phyloP scores from a whole-genome alignment of 2,888 invertebrate species.

The Dolichopus griseipennis region DNA sequence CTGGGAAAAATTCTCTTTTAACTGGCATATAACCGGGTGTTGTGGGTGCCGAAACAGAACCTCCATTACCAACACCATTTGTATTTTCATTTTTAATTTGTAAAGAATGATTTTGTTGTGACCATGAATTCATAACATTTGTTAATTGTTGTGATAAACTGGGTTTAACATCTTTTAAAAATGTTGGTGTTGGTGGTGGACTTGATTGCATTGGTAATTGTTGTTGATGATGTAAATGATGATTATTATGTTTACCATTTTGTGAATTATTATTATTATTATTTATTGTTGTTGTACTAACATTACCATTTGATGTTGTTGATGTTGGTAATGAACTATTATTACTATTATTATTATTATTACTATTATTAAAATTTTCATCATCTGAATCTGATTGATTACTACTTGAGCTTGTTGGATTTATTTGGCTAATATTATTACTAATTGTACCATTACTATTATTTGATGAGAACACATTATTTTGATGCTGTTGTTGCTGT shows the following conservation, averaged over 20 bases:
- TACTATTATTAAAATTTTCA: conserved; percentile 46
- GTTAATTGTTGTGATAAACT: conserved; percentile 41
- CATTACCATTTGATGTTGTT: conserved; percentile 17
- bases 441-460: conserved; percentile 15
- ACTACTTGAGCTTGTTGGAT: conserved; percentile 55
- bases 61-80: conserved; percentile 23
- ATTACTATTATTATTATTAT: not conserved
- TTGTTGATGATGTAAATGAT: not conserved
- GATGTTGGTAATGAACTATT: conserved; percentile 23
- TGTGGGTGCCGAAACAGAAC: conserved; percentile 41
- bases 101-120: conserved; percentile 26
- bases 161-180: conserved; percentile 49
- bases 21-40: conserved; percentile 47
- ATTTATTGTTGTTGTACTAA: conserved; percentile 37
- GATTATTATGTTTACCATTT: not conserved
- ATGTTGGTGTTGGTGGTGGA: conserved; percentile 53
- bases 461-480: conserved; percentile 25
- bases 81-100: conserved; percentile 25
- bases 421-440: conserved; percentile 26
- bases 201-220: conserved; percentile 42
- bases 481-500: conserved; percentile 20
- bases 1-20: conserved; percentile 69
- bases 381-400: conserved; percentile 78
- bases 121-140: conserved; percentile 43
- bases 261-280: conserved; percentile 46